Evolutionary conservation across 2,888 invertebrate genomes (phyloP).

Genomic region (Cephus sareptanus): DNA sequence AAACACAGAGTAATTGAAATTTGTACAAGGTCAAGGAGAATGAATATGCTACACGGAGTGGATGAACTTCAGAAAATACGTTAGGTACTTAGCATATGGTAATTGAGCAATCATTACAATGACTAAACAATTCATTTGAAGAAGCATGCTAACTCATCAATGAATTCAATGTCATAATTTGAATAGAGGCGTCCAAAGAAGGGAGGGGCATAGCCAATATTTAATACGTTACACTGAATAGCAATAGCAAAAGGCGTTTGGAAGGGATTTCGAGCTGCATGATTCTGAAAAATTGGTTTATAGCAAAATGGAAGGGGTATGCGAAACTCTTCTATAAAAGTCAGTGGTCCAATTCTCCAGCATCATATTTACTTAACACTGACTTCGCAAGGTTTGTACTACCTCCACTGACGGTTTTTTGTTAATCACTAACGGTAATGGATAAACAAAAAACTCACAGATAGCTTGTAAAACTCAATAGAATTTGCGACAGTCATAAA

Average conservation of each 20-base stretch:
- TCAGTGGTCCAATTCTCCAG: background rate
- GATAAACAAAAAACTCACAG: background rate
- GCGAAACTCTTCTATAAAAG: slow-evolving; percentile 1
- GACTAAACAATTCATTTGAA: background rate
- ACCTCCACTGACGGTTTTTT: background rate
- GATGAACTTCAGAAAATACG: background rate
- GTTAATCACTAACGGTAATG: background rate
- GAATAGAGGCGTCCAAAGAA: background rate
- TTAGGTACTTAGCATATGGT: background rate
- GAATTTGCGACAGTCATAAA: background rate
- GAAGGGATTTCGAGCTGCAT: background rate
- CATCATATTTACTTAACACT: background rate
- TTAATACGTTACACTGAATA: background rate
- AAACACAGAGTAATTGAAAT: background rate
- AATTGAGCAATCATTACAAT: background rate
- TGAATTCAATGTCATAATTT: background rate
- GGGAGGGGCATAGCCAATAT: background rate
- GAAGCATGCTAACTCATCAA: background rate
- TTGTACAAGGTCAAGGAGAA: background rate
- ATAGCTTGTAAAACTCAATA: background rate
- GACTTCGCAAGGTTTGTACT: background rate
- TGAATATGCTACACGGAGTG: background rate
- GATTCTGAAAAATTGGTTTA: background rate
- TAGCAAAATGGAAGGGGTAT: background rate
- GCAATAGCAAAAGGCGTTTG: background rate